These are phyloP conservation scores for Tiphia femorata DNA, from an alignment of 2,888 invertebrate species.

Conservation along the genomic window DNA sequence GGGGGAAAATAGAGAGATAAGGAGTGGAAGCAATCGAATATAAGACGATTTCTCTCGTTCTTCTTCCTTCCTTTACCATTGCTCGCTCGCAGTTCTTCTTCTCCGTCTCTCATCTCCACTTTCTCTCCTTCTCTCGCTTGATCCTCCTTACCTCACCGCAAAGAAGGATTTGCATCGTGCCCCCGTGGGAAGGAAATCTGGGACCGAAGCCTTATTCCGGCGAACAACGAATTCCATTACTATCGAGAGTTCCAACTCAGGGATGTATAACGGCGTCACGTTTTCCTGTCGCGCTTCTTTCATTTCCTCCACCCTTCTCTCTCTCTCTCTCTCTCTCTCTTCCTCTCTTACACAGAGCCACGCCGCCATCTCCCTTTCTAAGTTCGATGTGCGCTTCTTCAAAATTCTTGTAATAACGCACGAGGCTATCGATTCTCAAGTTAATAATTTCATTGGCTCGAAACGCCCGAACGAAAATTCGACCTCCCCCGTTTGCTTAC, in stretches of 20 bases:
- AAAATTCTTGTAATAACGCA: too few relatives aligned
- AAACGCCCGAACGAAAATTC: too few relatives aligned
- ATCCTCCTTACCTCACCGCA: not conserved
- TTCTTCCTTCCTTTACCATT: not conserved
- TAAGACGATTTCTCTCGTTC: not conserved
- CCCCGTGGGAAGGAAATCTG: slow-evolving; percentile 31
- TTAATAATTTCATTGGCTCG: too few relatives aligned
- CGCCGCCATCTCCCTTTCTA: too few relatives aligned
- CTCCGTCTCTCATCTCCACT: not conserved
- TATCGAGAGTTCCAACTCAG: slow-evolving; percentile 45
- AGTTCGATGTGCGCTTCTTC: too few relatives aligned
- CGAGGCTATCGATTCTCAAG: too few relatives aligned
- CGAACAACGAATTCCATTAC: slow-evolving; percentile 58
- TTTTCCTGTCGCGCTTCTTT: slow-evolving; percentile 34
- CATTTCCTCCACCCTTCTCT: too few relatives aligned
- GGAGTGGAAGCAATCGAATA: too few relatives aligned
- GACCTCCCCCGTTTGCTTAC: too few relatives aligned
- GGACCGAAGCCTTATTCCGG: slow-evolving; percentile 50
- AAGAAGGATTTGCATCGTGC: slow-evolving; percentile 4
- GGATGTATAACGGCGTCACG: slow-evolving; percentile 39
- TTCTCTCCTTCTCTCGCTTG: not conserved
- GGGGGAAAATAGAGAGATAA: too few relatives aligned
- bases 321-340: too few relatives aligned
- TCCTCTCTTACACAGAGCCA: too few relatives aligned
- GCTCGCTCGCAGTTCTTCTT: not conserved